Percentiles rank a stretch among this genome's conserved stretches.
These are phyloP conservation scores for Sebastes fasciatus DNA, from an alignment of 2,113 vertebrate species.

Conservation along the genomic window DNA sequence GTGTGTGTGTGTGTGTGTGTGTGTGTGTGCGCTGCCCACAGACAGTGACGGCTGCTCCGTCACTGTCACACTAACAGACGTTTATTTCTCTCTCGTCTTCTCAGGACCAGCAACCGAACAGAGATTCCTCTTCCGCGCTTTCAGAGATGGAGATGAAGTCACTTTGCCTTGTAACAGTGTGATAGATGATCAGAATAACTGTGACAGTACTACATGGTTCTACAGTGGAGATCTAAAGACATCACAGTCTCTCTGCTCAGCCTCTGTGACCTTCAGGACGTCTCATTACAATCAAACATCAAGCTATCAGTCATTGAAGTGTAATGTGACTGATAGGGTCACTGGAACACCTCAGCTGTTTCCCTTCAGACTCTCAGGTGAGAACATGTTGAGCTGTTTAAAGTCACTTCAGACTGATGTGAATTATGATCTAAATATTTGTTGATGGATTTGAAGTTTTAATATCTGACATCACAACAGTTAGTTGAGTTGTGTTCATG, in stretches of 20 bases:
- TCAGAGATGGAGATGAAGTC: background rate
- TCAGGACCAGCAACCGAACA: background rate
- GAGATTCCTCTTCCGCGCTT: accelerated
- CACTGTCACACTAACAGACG: background rate
- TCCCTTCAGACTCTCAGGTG: background rate
- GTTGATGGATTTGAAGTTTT: background rate
- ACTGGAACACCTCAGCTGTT: background rate
- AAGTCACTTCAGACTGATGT: background rate
- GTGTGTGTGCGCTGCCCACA: too few relatives aligned
- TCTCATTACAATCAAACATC: background rate
- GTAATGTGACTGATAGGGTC: background rate
- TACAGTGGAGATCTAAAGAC: background rate
- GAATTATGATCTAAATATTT: background rate
- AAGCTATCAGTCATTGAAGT: background rate
- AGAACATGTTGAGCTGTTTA: conserved; percentile 8
- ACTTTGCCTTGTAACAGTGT: conserved; percentile 1
- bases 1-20: too few relatives aligned
- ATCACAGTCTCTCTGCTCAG: accelerated
- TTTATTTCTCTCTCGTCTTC: background rate
- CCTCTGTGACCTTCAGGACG: background rate
- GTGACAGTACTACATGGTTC: background rate
- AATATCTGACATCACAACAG: background rate
- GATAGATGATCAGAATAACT: background rate
- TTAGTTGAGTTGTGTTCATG: background rate
- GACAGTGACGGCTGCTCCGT: too few relatives aligned